phyloP scores from a whole-genome alignment of 2,797 vertebrate genomes.

The Darevskia mixta region DNA sequence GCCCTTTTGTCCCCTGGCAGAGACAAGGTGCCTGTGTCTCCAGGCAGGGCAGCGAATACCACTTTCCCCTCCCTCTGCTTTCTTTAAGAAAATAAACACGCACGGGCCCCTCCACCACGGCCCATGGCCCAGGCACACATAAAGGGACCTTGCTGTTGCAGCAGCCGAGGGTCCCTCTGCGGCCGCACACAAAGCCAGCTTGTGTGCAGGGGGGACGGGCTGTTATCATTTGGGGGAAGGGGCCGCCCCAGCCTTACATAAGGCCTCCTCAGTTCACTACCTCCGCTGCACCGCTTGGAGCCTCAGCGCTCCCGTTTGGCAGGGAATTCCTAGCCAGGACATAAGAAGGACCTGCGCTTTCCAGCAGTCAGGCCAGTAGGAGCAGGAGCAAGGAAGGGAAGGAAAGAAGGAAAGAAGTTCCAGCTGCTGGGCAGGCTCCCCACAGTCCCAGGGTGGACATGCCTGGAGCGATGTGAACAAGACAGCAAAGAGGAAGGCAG shows the following conservation, averaged over 20 bases:
- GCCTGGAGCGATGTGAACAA: background rate
- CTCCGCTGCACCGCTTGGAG: conserved; percentile 27
- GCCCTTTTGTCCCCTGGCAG: conserved; percentile 58
- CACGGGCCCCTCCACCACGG: conserved; percentile 49
- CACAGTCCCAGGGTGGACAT: background rate
- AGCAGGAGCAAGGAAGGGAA: background rate
- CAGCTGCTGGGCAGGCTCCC: background rate
- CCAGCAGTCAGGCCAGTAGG: background rate
- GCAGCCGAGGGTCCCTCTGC: conserved; percentile 51
- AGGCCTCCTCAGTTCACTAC: conserved; percentile 67
- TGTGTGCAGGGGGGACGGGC: conserved; percentile 61
- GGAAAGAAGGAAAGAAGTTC: no score
- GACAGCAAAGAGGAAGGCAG: background rate
- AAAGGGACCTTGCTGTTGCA: conserved; percentile 71
- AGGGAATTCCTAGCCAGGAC: conserved; percentile 58
- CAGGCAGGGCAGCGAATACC: conserved; percentile 47
- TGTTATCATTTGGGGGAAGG: conserved; percentile 71
- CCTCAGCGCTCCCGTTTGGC: conserved; percentile 56
- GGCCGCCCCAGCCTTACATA: conserved; percentile 64
- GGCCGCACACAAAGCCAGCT: conserved; percentile 64
- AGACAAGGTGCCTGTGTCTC: conserved; percentile 61
- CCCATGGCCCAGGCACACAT: conserved; percentile 46
- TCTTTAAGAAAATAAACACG: conserved; percentile 66
- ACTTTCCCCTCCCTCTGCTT: conserved; percentile 60
- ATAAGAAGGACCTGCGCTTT: conserved; percentile 48